phyloP scores from a whole-genome alignment of 2,888 invertebrate species.

The Parthenolecanium corni region DNA sequence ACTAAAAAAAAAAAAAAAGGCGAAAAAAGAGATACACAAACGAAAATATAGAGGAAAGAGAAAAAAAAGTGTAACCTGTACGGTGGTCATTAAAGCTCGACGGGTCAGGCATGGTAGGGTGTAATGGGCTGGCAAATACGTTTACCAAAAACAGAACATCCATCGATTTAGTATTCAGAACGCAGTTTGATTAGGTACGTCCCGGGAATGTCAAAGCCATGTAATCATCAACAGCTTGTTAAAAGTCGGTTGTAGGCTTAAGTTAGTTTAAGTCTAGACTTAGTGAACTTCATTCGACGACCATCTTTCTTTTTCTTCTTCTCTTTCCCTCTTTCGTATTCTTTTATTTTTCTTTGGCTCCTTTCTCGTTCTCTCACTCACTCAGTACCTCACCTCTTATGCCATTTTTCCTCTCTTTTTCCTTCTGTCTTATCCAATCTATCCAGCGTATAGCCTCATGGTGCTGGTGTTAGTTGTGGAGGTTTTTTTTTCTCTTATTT shows the following conservation, averaged over 20 bases:
- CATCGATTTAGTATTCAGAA: conserved; percentile 25
- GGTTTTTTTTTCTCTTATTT: not conserved
- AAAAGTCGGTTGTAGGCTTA: conserved; percentile 27
- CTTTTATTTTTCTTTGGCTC: not conserved
- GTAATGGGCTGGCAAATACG: not conserved
- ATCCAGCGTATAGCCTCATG: not conserved
- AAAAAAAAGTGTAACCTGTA: not conserved
- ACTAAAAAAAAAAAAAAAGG: too few species aligned
- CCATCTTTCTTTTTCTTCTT: conserved; percentile 1
- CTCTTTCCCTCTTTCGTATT: not conserved
- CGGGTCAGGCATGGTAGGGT: not conserved
- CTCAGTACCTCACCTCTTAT: not conserved
- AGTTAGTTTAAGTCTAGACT: conserved; percentile 28
- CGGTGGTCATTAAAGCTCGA: not conserved
- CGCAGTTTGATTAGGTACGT: conserved; percentile 28
- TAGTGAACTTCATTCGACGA: conserved; percentile 27
- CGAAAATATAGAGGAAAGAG: too few species aligned
- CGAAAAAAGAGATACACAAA: too few species aligned
- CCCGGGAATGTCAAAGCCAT: conserved; percentile 27
- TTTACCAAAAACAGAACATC: conserved; percentile 26
- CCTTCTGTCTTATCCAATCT: not conserved
- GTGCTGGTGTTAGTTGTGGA: not conserved
- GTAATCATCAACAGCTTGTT: conserved; percentile 28
- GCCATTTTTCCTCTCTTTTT: not conserved
- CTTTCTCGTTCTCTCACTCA: conserved; percentile 1